These are phyloP conservation scores for Heterocephalus glaber DNA, from an alignment of 2,113 vertebrate genomes.

Conservation along the genomic window DNA sequence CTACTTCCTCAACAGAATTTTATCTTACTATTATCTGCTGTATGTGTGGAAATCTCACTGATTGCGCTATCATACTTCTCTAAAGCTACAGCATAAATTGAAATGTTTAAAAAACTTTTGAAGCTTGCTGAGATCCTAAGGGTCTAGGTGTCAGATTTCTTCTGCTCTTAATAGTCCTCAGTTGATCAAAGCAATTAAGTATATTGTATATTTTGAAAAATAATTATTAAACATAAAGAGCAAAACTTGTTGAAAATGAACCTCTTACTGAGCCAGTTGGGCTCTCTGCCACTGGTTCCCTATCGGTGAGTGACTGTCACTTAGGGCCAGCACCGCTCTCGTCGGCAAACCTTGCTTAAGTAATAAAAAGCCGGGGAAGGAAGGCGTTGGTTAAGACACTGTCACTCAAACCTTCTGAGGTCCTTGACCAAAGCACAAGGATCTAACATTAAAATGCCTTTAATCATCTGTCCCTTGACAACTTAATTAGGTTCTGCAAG, in stretches of 20 bases:
- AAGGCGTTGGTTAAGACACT: background rate
- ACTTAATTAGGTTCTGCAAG: slow-evolving; percentile 55
- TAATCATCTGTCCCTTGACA: slow-evolving; percentile 52
- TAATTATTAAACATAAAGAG: background rate
- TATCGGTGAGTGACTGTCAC: background rate
- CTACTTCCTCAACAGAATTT: background rate
- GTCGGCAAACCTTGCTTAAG: background rate
- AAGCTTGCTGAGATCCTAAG: background rate
- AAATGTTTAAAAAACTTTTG: background rate
- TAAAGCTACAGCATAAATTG: slow-evolving; percentile 8
- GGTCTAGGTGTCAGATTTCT: slow-evolving; percentile 12
- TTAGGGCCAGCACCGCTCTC: background rate
- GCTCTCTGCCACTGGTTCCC: background rate
- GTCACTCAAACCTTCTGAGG: slow-evolving; percentile 33
- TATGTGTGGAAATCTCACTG: background rate
- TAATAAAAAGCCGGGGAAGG: background rate
- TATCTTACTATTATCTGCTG: slow-evolving; percentile 5
- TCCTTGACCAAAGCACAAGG: background rate
- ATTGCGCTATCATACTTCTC: background rate
- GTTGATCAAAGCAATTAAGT: slow-evolving; percentile 6
- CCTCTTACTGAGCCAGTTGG: background rate
- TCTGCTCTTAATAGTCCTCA: background rate
- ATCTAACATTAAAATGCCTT: slow-evolving; percentile 33
- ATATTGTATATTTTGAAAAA: slow-evolving; percentile 8
- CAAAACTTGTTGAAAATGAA: background rate